Evolutionary conservation across 2,888 invertebrate genomes (phyloP).

Genomic region (Pristionchus exspectatus): DNA sequence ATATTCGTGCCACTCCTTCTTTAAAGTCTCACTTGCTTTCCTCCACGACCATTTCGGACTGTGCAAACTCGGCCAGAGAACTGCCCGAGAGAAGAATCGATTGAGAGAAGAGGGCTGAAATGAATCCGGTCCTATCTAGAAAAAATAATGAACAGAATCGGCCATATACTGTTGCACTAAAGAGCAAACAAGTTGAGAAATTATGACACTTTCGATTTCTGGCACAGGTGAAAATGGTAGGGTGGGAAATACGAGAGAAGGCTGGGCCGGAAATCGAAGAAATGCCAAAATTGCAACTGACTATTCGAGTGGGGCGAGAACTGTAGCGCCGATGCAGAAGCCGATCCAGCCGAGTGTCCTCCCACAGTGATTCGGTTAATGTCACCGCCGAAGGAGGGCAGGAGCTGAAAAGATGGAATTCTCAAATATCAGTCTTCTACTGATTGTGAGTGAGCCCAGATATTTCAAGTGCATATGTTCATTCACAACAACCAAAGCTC

Average conservation of each 20-base stretch:
- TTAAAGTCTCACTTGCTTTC: slow-evolving; percentile 40
- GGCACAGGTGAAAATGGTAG: too few relatives aligned
- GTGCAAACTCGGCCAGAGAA: slow-evolving; percentile 65
- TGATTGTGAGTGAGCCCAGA: too few relatives aligned
- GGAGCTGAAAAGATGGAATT: not conserved
- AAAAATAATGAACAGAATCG: too few relatives aligned
- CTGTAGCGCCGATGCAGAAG: slow-evolving; percentile 65
- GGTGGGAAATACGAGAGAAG: too few relatives aligned
- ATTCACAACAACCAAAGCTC: not conserved
- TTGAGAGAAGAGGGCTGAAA: slow-evolving; percentile 67
- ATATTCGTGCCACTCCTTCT: too few relatives aligned
- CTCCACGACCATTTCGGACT: slow-evolving; percentile 60
- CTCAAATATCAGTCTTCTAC: not conserved
- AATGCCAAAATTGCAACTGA: slow-evolving; percentile 29
- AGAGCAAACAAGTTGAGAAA: too few relatives aligned
- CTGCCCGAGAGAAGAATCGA: slow-evolving; percentile 70
- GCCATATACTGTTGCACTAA: too few relatives aligned
- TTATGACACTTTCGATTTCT: too few relatives aligned
- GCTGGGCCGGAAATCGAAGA: not conserved
- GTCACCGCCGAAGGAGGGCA: slow-evolving; percentile 67
- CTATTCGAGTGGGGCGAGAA: slow-evolving; percentile 69
- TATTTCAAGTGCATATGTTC: too few relatives aligned
- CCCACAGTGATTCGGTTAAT: slow-evolving; percentile 63
- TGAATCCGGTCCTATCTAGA: not conserved
- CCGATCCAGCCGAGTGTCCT: slow-evolving; percentile 70